Evolutionary conservation across 2,113 vertebrate genomes (phyloP).

Genomic region (Thunnus thynnus): DNA sequence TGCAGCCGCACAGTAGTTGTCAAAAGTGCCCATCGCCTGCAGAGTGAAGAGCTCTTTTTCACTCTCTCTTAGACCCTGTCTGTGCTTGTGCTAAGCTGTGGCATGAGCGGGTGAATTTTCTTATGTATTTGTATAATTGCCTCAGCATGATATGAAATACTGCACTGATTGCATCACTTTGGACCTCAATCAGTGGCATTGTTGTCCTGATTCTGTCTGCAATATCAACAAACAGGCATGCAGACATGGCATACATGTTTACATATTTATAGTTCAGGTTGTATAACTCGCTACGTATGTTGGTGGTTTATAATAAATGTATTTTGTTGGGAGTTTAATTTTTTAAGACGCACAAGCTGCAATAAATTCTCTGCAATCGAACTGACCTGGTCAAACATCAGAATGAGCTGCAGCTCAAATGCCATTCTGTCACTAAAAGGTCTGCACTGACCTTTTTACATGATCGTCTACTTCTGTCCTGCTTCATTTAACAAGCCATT

Average conservation of each 20-base stretch:
- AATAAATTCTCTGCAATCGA: conserved; percentile 15
- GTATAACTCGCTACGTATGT: not conserved
- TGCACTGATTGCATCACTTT: conserved; percentile 63
- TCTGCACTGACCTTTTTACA: conserved; percentile 76
- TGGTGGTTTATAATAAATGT: not conserved
- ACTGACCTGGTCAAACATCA: conserved; percentile 24
- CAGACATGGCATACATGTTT: conserved; percentile 21
- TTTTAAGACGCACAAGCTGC: not conserved
- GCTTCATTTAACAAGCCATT: conserved; percentile 79
- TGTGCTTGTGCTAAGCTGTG: conserved; percentile 22
- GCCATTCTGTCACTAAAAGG: conserved; percentile 62
- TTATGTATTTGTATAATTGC: conserved; percentile 63
- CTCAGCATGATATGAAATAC: conserved; percentile 46
- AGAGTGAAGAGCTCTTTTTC: conserved; percentile 38
- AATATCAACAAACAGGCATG: conserved; percentile 42
- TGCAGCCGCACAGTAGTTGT: conserved; percentile 21
- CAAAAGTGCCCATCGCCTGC: conserved; percentile 60
- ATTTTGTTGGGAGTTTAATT: not conserved
- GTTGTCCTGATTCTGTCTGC: conserved; percentile 37
- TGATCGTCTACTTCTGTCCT: conserved; percentile 55
- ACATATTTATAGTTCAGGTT: conserved; percentile 10
- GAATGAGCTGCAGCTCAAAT: conserved; percentile 52
- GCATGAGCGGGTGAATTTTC: conserved; percentile 52
- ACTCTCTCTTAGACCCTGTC: conserved; percentile 24
- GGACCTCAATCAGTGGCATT: conserved; percentile 65